phyloP scores from a whole-genome alignment of 2,888 invertebrate genomes.

The Ecdyonurus torrentis region DNA sequence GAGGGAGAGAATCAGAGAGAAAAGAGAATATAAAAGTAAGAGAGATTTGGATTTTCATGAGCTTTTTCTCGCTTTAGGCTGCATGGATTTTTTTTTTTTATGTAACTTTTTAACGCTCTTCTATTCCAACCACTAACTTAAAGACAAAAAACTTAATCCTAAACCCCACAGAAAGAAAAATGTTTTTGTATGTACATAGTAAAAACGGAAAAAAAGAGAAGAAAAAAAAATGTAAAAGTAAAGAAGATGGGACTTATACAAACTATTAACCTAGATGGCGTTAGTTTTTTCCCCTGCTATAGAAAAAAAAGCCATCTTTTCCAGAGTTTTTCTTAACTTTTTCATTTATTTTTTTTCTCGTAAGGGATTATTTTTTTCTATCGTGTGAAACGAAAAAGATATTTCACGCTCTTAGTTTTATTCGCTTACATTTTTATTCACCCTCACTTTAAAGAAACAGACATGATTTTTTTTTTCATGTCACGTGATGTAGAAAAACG shows the following conservation, averaged over 20 bases:
- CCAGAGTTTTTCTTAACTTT: not conserved
- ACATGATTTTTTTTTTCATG: too few relatives aligned
- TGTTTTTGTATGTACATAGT: not conserved
- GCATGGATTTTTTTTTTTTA: too few relatives aligned
- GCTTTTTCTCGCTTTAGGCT: not conserved
- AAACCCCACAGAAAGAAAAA: not conserved
- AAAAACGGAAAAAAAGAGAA: not conserved
- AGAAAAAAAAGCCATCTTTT: not conserved
- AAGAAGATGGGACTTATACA: not conserved
- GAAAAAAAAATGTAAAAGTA: too few relatives aligned
- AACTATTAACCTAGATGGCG: not conserved
- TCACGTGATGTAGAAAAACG: too few relatives aligned
- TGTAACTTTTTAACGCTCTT: not conserved
- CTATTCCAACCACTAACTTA: not conserved
- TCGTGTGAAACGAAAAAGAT: not conserved
- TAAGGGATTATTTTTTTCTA: not conserved
- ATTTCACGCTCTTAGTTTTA: not conserved
- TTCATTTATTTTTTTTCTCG: not conserved
- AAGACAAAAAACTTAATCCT: not conserved
- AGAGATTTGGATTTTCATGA: not conserved
- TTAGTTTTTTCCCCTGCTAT: not conserved
- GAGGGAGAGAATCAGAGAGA: not conserved
- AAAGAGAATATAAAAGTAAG: not conserved
- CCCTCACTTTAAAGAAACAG: not conserved
- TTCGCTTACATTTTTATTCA: not conserved